These are phyloP conservation scores for Chaitophorus viminalis DNA, from an alignment of 2,888 invertebrate species.

Conservation along the genomic window DNA sequence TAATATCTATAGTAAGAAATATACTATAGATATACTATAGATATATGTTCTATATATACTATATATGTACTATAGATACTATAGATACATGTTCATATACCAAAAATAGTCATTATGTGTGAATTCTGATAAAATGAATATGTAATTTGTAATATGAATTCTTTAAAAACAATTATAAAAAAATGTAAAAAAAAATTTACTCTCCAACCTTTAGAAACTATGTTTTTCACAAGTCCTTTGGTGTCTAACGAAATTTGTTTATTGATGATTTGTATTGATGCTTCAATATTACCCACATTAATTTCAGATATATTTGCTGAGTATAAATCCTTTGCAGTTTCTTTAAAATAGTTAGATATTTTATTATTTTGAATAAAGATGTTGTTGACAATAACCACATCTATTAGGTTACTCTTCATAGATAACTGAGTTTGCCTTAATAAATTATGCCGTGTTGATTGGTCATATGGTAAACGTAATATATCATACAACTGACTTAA, in stretches of 20 bases:
- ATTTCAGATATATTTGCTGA: constrained; percentile 69
- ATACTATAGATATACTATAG: too few relatives aligned
- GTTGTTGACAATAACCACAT: constrained; percentile 63
- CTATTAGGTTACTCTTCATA: constrained; percentile 61
- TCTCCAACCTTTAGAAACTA: constrained; percentile 71
- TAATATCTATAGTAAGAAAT: too few relatives aligned
- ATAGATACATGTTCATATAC: too few relatives aligned
- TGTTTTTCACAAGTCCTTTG: constrained; percentile 70
- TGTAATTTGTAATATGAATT: too few relatives aligned
- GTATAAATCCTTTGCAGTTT: constrained; percentile 69
- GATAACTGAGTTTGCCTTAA: constrained; percentile 57
- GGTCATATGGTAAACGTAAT: constrained; percentile 69
- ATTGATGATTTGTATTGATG: constrained; percentile 71
- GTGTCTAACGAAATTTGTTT: constrained; percentile 73
- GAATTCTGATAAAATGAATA: not conserved
- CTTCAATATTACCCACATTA: constrained; percentile 70
- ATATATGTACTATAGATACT: too few relatives aligned
- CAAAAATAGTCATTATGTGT: not conserved
- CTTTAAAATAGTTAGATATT: constrained; percentile 68
- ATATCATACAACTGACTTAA: constrained; percentile 72
- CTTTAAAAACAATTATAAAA: too few relatives aligned
- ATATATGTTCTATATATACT: too few relatives aligned
- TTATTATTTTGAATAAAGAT: constrained; percentile 64
- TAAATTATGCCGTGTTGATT: constrained; percentile 32
- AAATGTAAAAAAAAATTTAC: too few relatives aligned